Evolutionary conservation across 2,113 vertebrate genomes (phyloP).

Genomic region (Marmota monax): DNA sequence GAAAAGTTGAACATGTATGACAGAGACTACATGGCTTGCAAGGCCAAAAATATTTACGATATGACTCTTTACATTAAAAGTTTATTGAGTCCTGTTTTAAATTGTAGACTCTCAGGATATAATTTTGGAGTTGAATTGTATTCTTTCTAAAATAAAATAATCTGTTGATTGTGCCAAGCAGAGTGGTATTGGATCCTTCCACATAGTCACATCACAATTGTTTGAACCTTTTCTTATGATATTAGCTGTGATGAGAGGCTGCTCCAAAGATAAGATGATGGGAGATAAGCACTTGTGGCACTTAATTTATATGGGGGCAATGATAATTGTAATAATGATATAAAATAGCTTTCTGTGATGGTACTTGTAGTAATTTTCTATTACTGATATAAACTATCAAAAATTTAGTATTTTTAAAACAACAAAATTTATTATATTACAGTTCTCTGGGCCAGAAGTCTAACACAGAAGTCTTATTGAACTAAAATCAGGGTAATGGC

Average conservation of each 20-base stretch:
- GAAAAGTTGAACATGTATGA: background rate
- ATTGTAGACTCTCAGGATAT: background rate
- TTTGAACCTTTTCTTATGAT: background rate
- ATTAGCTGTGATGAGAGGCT: background rate
- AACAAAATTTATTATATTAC: background rate
- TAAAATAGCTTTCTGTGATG: background rate
- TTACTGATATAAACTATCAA: background rate
- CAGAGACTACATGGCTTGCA: background rate
- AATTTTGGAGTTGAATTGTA: background rate
- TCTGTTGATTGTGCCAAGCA: background rate
- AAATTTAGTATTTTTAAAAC: constrained; percentile 32
- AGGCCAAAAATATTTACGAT: background rate
- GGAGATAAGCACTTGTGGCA: background rate
- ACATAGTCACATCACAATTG: background rate
- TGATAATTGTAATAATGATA: background rate
- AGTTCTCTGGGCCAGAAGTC: background rate
- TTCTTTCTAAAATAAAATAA: constrained; percentile 31
- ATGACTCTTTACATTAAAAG: background rate
- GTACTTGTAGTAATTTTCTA: background rate
- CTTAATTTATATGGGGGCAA: background rate
- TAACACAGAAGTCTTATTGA: background rate
- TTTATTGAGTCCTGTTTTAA: background rate
- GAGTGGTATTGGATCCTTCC: background rate
- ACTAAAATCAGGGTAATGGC: background rate
- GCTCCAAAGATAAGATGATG: background rate